phyloP scores from a whole-genome alignment of 2,797 vertebrate species.

The Philypnodon macrostomus region DNA sequence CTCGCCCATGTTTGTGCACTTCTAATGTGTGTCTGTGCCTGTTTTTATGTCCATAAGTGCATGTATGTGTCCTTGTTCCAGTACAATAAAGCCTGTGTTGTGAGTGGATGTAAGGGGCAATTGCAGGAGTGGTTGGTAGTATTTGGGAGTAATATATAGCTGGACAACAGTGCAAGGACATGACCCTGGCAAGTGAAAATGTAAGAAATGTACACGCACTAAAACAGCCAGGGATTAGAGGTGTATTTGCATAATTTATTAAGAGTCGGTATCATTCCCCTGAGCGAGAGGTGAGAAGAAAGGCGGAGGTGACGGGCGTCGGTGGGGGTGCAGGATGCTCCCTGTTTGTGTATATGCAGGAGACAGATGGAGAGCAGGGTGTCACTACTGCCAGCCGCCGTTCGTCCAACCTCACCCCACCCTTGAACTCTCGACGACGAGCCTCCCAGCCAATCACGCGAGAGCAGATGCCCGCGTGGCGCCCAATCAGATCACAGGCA shows the following conservation, averaged over 20 bases:
- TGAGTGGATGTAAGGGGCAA: slow-evolving; percentile 24
- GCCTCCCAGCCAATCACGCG: slow-evolving; percentile 67
- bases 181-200: slow-evolving; percentile 17
- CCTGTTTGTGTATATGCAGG: no score
- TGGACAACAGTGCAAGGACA: slow-evolving; percentile 36
- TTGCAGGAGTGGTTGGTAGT: slow-evolving; percentile 6
- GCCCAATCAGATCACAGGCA: slow-evolving; percentile 87
- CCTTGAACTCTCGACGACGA: slow-evolving; percentile 70
- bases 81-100: slow-evolving; percentile 36
- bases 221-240: slow-evolving; percentile 60
- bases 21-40: slow-evolving; percentile 39
- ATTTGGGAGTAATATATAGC: slow-evolving; percentile 22
- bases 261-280: slow-evolving; percentile 57
- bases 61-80: slow-evolving; percentile 37
- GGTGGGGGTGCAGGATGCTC: slow-evolving; percentile 51
- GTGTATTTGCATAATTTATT: slow-evolving; percentile 92
- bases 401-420: slow-evolving; percentile 66
- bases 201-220: slow-evolving; percentile 7
- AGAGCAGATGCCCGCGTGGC: slow-evolving; percentile 68
- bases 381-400: slow-evolving; percentile 83
- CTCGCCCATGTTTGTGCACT: slow-evolving; percentile 32
- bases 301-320: slow-evolving; percentile 74
- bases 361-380: slow-evolving; percentile 92
- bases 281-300: slow-evolving; percentile 73
- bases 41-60: slow-evolving; percentile 25